Base-by-base conservation (phyloP, 2,113 vertebrate genomes). In the Corythornis madagascariensis region DNA sequence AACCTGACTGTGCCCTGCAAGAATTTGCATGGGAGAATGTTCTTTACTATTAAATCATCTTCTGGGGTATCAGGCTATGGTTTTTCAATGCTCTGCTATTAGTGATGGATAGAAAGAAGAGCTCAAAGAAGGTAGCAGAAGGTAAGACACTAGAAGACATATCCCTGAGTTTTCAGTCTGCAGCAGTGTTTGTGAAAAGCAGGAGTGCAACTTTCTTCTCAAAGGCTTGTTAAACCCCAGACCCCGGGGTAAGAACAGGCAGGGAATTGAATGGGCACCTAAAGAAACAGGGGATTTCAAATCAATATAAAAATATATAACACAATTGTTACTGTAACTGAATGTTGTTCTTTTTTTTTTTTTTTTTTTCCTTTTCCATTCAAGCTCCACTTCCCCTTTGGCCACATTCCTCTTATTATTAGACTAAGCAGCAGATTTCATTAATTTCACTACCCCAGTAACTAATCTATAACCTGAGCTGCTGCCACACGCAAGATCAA, bases 261-360 rank as follows among this genome's bases (percentile, higher is more conserved):
- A 86, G 60, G 81, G 56, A 67, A 91, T 9, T 57, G 4, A 6
- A 28, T 31, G 64, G 29, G 35, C 59, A 66, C 72, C 71, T 83
- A 81, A 90, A 90, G 71, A 81, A 96, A 64, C 28, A 40, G 50
- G 18, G 70, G 63, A 82, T 90, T 95, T 79, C 64, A 81, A 92
- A 92, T 83, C 82, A 80, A 91, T 92, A 86, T 70, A 82, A 83
- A 93, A 93, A 90, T 80, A 90, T 11, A 76, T 70, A 93, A 82
- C 75, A 85, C 73, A 73, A n/a, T 40, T 83, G 63, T 77, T 92
- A 60, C 61, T 56, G 52, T 64, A 86, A 91, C 24, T 64, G 56
- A 88, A 66, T 19, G 33, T 45, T 79, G 53, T 47, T 92, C 48
- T 52, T 50, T 43, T 82, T 74, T 77, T 25, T 60, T 43, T 88